A percentile compares a stretch with the other conserved stretches of the same genome.
Evolutionary conservation across 2,113 vertebrate genomes (phyloP).

Genomic region (Semnopithecus entellus): DNA sequence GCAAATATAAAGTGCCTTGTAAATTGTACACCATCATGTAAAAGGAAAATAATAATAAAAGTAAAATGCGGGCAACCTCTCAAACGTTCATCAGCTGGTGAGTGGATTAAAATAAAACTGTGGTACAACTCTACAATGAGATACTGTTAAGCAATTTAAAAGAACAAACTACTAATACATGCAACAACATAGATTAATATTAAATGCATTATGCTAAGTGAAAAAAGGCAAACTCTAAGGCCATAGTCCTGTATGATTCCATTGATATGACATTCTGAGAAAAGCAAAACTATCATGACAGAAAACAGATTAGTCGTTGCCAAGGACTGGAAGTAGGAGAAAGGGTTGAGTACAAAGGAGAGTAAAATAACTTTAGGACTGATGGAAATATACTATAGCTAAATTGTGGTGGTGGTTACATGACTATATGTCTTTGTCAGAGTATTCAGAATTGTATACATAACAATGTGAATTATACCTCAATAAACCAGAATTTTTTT

Average conservation of each 20-base stretch:
- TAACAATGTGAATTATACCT: slow-evolving; percentile 14
- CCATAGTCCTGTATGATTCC: not conserved
- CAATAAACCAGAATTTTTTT: not conserved
- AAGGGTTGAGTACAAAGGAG: not conserved
- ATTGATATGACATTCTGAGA: slow-evolving; percentile 48
- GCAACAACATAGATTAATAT: not conserved
- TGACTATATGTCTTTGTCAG: slow-evolving; percentile 8
- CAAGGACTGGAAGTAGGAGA: not conserved
- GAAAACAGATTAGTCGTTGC: slow-evolving; percentile 4
- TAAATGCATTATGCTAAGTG: slow-evolving; percentile 30
- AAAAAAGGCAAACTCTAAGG: slow-evolving; percentile 18
- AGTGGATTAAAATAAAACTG: not conserved
- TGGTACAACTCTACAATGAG: not conserved
- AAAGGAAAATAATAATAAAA: slow-evolving; percentile 49
- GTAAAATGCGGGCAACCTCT: not conserved
- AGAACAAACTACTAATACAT: not conserved
- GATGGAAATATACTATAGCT: slow-evolving; percentile 22
- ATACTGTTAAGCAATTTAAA: slow-evolving; percentile 48
- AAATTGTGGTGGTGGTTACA: not conserved
- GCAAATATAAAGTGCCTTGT: not conserved
- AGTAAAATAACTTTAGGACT: not conserved
- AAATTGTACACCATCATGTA: not conserved
- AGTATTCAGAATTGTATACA: not conserved
- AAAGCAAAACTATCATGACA: slow-evolving; percentile 29
- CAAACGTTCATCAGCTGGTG: slow-evolving; percentile 6